Evolutionary conservation across 2,797 vertebrate genomes (phyloP), one percentile per base, ranked within the genome.

Genomic region (Pelochelys cantorii): DNA sequence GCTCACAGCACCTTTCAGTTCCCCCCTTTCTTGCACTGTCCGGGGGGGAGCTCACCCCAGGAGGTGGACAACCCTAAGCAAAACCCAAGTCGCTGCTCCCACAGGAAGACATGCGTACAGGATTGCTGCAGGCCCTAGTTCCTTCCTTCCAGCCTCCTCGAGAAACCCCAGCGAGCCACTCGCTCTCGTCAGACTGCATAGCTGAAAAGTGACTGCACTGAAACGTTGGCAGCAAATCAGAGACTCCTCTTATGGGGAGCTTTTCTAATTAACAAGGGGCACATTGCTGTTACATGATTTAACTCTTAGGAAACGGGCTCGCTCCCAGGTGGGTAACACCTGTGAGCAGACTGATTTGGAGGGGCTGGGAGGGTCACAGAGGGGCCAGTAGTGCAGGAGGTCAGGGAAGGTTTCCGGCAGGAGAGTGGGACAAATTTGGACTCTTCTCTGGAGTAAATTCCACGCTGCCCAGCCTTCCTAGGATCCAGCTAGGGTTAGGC

Each of bases 1-100:
- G 86, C 86, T 91, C 90, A 83, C 31, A 8, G 93, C 94, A 96
- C 87, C 96, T 96, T 94, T 95, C 4, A 0, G 87, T 93, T 42
- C 13, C 54, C 86, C 83, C 82, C 84, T 2, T 80, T 54, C 79
- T 90, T 0, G 0, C 86, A 91, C 79, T 0, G 15, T 37, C 68
- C 4, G 14, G 42, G 25, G 42, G 23, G 37, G 42, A 15, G 34
- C 85, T 29, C 2, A 59, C 86, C 31, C 34, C 4, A 11, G 31
- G 82, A 55, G 74, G 42, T 25, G 15, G 74, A 52, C 74, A 48
- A 29, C 74, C 25, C 37, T 9, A 13, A 77, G 37, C 23, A 52
- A 48, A 62, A 12, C 31, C 83, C 53, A 42, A 20, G 6, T 27
- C 20, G 23, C 31, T 23, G 25, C n/a, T 18, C 15, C 52, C 27